Conservation (phyloP, 1,140 invertebrate species). For the Theocolax elegans region DNA sequence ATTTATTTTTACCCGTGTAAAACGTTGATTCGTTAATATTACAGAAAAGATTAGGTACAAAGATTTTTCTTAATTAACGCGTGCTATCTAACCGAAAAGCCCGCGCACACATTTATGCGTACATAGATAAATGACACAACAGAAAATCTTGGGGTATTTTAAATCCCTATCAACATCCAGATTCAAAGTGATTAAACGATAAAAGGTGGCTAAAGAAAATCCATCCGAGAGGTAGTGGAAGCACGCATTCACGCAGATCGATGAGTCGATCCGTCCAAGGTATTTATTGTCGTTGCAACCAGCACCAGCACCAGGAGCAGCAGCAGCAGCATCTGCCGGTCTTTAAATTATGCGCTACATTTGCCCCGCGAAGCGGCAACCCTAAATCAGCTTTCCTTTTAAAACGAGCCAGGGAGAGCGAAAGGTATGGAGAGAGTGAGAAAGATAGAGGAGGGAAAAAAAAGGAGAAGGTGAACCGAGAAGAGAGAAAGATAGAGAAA, state of each 20-base stretch:
- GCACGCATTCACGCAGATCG: slow-evolving; percentile 16
- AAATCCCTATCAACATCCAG: too few relatives aligned
- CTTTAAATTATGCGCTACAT: slow-evolving; percentile 66
- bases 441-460: background rate
- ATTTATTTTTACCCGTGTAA: too few relatives aligned
- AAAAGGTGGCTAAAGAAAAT: background rate
- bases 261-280: slow-evolving; percentile 35
- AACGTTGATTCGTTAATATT: too few relatives aligned
- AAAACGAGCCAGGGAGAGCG: background rate
- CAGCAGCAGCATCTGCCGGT: slow-evolving; percentile 51
- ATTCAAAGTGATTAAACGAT: background rate
- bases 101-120: too few relatives aligned
- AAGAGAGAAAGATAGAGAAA: slow-evolving; percentile 36
- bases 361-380: slow-evolving; percentile 49
- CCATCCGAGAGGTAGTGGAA: too few relatives aligned
- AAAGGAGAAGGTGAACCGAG: background rate
- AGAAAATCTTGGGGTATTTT: too few relatives aligned
- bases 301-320: background rate
- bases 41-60: too few relatives aligned
- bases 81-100: too few relatives aligned
- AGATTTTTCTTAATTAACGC: too few relatives aligned
- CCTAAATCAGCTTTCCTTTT: slow-evolving; percentile 45
- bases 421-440: background rate
- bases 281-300: slow-evolving; percentile 37
- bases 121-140: too few relatives aligned